phyloP scores from a whole-genome alignment of 64 coral and sea anemone species.

The Orbicella faveolata region DNA sequence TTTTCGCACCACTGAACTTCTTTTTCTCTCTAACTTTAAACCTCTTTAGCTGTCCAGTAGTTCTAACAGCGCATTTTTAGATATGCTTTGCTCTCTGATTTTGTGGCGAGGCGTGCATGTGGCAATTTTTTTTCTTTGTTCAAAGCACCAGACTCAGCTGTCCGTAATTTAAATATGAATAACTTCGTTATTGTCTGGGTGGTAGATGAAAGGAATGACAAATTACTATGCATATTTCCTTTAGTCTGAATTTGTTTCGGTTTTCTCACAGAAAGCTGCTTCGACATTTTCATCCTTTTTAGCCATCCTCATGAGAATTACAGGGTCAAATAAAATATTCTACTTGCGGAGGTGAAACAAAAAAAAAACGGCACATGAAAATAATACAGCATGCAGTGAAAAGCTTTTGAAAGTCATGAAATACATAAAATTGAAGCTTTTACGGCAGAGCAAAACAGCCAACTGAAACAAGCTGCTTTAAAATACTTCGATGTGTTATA shows the following conservation, averaged over 20 bases:
- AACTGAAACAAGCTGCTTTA: no score
- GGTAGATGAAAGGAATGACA: not conserved
- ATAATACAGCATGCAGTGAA: no score
- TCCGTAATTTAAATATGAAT: not conserved
- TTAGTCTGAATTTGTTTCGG: not conserved
- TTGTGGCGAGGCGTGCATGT: slow-evolving; percentile 5
- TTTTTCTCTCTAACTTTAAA: not conserved
- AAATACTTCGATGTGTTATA: no score
- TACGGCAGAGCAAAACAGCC: no score
- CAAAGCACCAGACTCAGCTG: not conserved
- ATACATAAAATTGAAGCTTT: no score
- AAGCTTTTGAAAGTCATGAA: no score
- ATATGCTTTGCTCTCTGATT: not conserved
- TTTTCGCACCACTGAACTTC: not conserved
- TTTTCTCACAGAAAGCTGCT: not conserved
- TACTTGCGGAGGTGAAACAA: no score
- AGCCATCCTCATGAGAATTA: no score
- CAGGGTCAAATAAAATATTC: no score
- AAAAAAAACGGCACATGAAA: no score
- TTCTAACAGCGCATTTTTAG: not conserved
- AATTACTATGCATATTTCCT: not conserved
- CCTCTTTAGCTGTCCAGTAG: not conserved
- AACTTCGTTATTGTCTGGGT: not conserved
- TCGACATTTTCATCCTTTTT: no score
- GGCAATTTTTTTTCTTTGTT: not conserved